Base-by-base conservation (phyloP, 1,140 invertebrate genomes). In the Drosophila punjabiensis region DNA sequence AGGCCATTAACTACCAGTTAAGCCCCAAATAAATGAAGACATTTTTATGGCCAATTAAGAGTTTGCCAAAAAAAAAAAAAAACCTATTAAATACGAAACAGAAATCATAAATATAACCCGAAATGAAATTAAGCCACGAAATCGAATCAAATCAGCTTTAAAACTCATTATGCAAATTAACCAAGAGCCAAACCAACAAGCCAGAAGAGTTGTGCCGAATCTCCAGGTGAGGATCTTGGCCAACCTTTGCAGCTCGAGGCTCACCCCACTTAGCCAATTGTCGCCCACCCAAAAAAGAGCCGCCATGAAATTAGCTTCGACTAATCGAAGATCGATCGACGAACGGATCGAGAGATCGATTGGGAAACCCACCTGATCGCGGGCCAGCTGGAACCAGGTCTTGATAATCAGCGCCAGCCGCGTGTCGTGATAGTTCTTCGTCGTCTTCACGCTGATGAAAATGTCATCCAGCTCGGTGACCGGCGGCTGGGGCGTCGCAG, bases 401-500 rank as follows among this genome's bases (percentile, higher is more conserved):
- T 96, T 96, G 89, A 99, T 95, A 82, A 99, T 97, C 64, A 97
- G 95, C n/a, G 97, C 96, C 74, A 99, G 92, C 71, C 98, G 95
- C 35, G 96, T 95, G 68, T 95, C 94, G 93, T 99, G 97, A 94
- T 98, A 98, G 93, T 96, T 95, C 91, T 96, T 96, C 35, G 98
- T 98, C 55, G 98, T 99, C 94, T 99, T 99, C 20, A 99, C 97
- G 94, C 97, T 98, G 92, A 99, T 97, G 94, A 98, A 99, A 80
- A 99, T 95, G 93, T 98, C 97, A 93, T 97, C 95, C 67, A 98
- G 94, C 60, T 95, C 95, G 48, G 96, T 96, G 56, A 95, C 94
- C 79, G 95, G 96, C 76, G 95, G 95, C 81, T 95, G 94, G 83
- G 95, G 95, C 77, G 96, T 96, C 47, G 89, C 92, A 16, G 92